A percentile compares a stretch with the other conserved stretches of the same genome.
Conservation (phyloP, 2,113 vertebrate species). For the Pao palembangensis region DNA sequence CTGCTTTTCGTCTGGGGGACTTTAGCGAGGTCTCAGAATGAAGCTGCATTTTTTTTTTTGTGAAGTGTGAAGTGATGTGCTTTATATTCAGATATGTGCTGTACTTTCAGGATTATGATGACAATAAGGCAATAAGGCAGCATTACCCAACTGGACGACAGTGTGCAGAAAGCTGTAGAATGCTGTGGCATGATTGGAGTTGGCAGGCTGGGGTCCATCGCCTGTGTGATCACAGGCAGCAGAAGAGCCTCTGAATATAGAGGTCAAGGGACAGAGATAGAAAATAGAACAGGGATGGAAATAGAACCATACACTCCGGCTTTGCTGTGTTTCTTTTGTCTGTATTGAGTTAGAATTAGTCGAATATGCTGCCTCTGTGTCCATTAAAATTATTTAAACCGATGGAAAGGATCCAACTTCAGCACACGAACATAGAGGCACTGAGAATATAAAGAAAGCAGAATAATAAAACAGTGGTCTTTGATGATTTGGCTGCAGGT, state of each 20-base stretch:
- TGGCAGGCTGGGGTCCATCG: slow-evolving; percentile 23
- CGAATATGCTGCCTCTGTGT: slow-evolving; percentile 36
- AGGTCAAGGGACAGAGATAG: slow-evolving; percentile 19
- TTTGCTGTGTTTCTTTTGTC: slow-evolving; percentile 41
- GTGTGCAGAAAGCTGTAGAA: slow-evolving; percentile 19
- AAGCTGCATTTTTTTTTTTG: slow-evolving; percentile 14
- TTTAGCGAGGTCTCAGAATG: slow-evolving; percentile 20
- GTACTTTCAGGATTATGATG: no score
- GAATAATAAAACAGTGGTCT: slow-evolving; percentile 19
- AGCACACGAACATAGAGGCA: no score
- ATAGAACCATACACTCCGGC: slow-evolving; percentile 13
- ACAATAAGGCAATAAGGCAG: slow-evolving; percentile 4
- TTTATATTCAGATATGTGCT: no score
- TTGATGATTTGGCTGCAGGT: no score
- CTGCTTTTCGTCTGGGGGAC: slow-evolving; percentile 35
- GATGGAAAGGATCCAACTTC: no score
- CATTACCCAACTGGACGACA: slow-evolving; percentile 2
- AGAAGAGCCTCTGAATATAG: slow-evolving; percentile 8
- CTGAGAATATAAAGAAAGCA: no score
- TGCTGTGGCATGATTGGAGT: slow-evolving; percentile 25
- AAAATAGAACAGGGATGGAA: slow-evolving; percentile 21
- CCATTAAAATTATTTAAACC: no score
- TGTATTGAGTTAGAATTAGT: slow-evolving; percentile 26
- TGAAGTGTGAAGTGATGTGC: not conserved
- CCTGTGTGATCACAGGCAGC: slow-evolving; percentile 23